Evolutionary conservation across 2,888 invertebrate species (phyloP), one percentile per base, ranked within the genome.

Genomic region (Chymomyza caudatula): DNA sequence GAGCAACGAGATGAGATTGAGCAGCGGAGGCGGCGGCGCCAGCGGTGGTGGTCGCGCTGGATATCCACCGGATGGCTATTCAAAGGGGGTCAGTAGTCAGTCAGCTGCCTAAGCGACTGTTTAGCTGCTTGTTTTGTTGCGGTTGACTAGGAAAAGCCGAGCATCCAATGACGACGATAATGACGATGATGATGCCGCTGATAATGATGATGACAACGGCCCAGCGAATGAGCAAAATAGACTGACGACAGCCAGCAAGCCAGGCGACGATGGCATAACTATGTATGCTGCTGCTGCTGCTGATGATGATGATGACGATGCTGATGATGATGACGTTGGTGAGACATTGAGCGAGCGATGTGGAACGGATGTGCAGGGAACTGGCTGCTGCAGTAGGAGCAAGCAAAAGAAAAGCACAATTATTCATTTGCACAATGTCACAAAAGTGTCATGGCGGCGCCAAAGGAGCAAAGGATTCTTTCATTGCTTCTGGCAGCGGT

Each of bases 361-460:
- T 86, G 80, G 80, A 80, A 80, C 80, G 80, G 80, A 80, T 82
- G 85, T 83, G 86, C 77, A 83, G 80, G 42, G 15, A 43, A 20
- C 15, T 43, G 44, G 52, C 63, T 43, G 44, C 19, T 53, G 60
- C 54, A 56, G 55, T 67, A 69, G 70, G 65, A 72, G 69, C 60
- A 72, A 69, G 83, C 77, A 88, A 78, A 67, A 87, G 81, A 81
- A 87, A 88, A 86, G 88, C 87, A 85, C 89, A 88, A 88, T 88
- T 88, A 88, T 87, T 87, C 87, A 87, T 88, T 87, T 80, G 84
- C 82, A 84, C 78, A 82, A 84, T 82, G 85, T 85, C 87, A 85
- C 85, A 87, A 84, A 83, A 83, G 82, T 87, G 86, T 87, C 82
- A 86, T 83, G 86, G 70, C 73, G 86, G 81, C 84, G 77, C 79